Evolutionary conservation across 2,797 vertebrate genomes (phyloP).

Genomic region (Bucorvus abyssinicus): DNA sequence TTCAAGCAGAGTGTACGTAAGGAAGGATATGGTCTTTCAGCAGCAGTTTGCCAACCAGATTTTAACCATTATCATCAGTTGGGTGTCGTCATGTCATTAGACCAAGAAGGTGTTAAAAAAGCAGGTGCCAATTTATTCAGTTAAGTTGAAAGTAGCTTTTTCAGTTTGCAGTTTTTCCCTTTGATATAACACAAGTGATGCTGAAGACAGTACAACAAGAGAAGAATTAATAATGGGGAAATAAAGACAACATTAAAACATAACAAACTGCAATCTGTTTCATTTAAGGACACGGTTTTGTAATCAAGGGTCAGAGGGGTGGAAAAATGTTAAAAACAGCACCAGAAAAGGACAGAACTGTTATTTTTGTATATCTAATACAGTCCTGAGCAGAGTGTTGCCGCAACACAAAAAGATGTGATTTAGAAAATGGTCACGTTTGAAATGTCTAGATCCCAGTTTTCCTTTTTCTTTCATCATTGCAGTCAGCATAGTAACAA

Average conservation of each 20-base stretch:
- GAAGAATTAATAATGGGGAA: not conserved
- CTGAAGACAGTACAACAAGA: not conserved
- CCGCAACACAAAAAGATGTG: not conserved
- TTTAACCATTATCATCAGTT: not conserved
- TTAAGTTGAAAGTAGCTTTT: not conserved
- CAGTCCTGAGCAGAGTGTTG: not conserved
- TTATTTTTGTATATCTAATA: not conserved
- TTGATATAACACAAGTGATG: not conserved
- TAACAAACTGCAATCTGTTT: not conserved
- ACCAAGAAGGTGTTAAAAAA: not conserved
- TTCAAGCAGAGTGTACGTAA: not conserved
- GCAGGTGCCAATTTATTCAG: not conserved
- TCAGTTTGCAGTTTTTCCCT: not conserved
- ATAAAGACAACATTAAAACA: not conserved
- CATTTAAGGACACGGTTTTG: not conserved
- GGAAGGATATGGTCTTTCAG: not conserved
- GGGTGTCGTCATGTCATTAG: not conserved
- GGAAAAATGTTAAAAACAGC: not conserved
- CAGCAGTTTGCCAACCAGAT: not conserved
- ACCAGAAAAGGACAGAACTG: not conserved
- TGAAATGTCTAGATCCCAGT: conserved; percentile 17
- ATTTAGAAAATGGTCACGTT: conserved; percentile 39
- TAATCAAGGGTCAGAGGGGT: not conserved
- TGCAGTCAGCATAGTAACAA: conserved; percentile 14
- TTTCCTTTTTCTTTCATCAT: conserved; percentile 39